Evolutionary conservation across 1,140 invertebrate genomes (phyloP).

Genomic region (Zaprionus vittiger): DNA sequence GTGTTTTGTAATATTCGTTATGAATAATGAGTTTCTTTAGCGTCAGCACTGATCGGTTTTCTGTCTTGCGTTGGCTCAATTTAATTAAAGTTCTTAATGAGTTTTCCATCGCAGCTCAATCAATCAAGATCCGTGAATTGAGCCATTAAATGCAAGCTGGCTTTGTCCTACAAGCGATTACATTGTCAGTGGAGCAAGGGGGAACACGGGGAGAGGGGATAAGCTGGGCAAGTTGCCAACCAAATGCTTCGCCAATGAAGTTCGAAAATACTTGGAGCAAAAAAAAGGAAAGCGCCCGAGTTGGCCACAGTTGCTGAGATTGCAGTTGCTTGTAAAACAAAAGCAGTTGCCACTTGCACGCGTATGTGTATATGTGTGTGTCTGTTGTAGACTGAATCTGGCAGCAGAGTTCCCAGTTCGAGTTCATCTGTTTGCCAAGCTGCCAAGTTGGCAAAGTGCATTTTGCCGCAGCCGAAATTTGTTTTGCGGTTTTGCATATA

Average conservation of each 20-base stretch:
- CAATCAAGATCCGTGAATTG: conserved; percentile 65
- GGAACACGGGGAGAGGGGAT: neutral
- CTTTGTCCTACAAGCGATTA: conserved; percentile 64
- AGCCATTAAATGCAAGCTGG: conserved; percentile 51
- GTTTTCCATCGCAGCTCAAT: conserved; percentile 71
- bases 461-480: conserved; percentile 72
- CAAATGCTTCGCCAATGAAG: conserved; percentile 48
- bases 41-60: conserved; percentile 23
- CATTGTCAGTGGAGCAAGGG: conserved; percentile 40
- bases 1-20: conserved; percentile 45
- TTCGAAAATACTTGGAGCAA: conserved; percentile 55
- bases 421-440: conserved; percentile 77
- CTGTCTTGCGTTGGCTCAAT: conserved; percentile 46
- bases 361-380: conserved; percentile 24
- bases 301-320: conserved; percentile 49
- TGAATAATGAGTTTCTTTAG: conserved; percentile 69
- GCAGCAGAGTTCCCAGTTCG: conserved; percentile 31
- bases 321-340: conserved; percentile 45
- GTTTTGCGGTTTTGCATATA: conserved; percentile 72
- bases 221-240: conserved; percentile 53
- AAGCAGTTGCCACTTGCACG: conserved; percentile 29
- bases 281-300: conserved; percentile 1
- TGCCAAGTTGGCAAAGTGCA: conserved; percentile 70
- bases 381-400: conserved; percentile 17
- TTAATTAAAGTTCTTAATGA: conserved; percentile 82